Conservation (phyloP, 2,797 vertebrate species). For the Chrosomus eos region DNA sequence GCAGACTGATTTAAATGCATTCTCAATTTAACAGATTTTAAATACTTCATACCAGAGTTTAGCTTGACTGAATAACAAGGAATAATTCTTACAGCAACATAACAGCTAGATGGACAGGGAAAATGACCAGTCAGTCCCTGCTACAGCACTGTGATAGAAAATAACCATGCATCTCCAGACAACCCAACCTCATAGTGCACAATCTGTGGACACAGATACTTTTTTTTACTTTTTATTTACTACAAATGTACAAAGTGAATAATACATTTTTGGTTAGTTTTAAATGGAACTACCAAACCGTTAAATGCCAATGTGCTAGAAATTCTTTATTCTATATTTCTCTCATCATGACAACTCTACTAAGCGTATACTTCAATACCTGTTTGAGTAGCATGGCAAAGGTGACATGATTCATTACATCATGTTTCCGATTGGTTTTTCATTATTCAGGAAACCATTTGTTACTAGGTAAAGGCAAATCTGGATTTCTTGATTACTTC, state of each 20-base stretch:
- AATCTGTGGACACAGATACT: conserved; percentile 67
- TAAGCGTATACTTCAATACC: no score
- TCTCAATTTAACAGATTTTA: neutral
- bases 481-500: no score
- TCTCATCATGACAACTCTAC: no score
- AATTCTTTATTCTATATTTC: no score
- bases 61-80: neutral
- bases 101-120: conserved; percentile 29
- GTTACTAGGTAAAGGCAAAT: no score
- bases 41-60: neutral
- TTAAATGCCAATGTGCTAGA: neutral
- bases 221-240: no score
- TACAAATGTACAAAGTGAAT: neutral
- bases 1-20: neutral
- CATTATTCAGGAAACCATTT: no score
- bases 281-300: neutral
- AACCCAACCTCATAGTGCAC: conserved; percentile 78
- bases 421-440: no score
- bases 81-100: conserved; percentile 76
- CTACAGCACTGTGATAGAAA: conserved; percentile 64
- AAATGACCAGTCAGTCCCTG: neutral
- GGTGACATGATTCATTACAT: no score
- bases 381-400: no score
- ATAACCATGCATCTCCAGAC: conserved; percentile 69
- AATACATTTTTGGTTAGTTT: neutral